Evolutionary conservation across 2,888 invertebrate genomes (phyloP).

Genomic region (Philereme transversata): DNA sequence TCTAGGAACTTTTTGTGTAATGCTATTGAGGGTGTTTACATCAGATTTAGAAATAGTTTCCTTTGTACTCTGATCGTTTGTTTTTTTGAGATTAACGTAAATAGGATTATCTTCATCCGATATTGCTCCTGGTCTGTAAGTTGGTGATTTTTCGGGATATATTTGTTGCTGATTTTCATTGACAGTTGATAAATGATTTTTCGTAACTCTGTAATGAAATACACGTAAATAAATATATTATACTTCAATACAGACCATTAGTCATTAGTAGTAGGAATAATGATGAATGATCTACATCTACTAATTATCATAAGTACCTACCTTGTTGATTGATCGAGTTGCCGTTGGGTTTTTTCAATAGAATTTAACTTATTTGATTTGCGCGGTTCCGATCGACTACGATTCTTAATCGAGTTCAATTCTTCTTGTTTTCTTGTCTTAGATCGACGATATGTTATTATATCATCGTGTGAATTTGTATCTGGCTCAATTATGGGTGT

Average conservation of each 20-base stretch:
- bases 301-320: conserved; percentile 28
- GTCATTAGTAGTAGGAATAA: neutral
- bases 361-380: conserved; percentile 50
- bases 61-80: conserved; percentile 32
- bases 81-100: conserved; percentile 52
- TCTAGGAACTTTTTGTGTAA: conserved; percentile 31
- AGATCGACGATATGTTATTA: conserved; percentile 50
- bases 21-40: conserved; percentile 36
- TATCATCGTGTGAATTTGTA: conserved; percentile 30
- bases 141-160: conserved; percentile 16
- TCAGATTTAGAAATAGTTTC: conserved; percentile 38
- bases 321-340: conserved; percentile 41
- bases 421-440: conserved; percentile 56
- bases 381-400: conserved; percentile 71
- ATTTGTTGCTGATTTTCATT: conserved; percentile 22
- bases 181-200: conserved; percentile 36
- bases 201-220: conserved; percentile 37
- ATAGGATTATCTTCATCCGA: conserved; percentile 46
- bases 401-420: conserved; percentile 39
- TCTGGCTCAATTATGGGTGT: conserved; percentile 67
- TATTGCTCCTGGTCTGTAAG: conserved; percentile 30
- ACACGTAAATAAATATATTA: neutral
- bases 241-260: neutral
- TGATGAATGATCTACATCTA: neutral
- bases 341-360: conserved; percentile 41